Evolutionary conservation across 2,797 vertebrate genomes (phyloP), one percentile per base, ranked within the genome.

Genomic region (Protosalanx chinensis): DNA sequence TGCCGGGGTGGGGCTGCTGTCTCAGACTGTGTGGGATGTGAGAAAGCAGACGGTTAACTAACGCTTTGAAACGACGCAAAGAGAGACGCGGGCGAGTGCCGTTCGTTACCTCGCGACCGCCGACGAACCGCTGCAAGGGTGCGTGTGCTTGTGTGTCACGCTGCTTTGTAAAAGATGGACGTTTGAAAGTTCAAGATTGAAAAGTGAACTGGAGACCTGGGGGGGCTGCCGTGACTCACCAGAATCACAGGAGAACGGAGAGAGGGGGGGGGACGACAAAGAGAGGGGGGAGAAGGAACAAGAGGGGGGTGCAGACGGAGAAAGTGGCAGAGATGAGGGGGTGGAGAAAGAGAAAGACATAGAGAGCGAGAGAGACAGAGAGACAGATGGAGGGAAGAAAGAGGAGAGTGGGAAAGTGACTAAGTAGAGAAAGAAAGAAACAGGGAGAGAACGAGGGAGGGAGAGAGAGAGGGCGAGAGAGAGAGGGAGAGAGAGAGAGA

Each of bases 131-230:
- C 33, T 33, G 33, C 33, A 5, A 2, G 33, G 33, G 33, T 5
- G 33, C 5, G 33, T 33, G 33, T 33, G 33, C 33, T 33, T 5
- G 33, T 33, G 33, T 33, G 33, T 33, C 33, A 5, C 33, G 5
- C 33, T 33, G 3, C 33, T 33, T 33, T 33, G 33, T 33, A 33
- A 33, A 33, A 33, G 33, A 33, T 33, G 33, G 33, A 2, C 5
- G 33, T 33, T 33, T 33, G n/a, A n/a, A n/a, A n/a, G n/a, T n/a
- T n/a, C n/a, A n/a, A 78, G 72, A 84, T 84, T 85, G 76, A 37
- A 77, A 72, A n/a, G 32, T 77, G 68, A 82, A 79, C 75, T 72
- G 49, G 76, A 71, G 71, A 75, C 79, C 81, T 69, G 79, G 72
- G 73, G 72, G 72, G 78, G n/a, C 73, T 16, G 16, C 6, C 53